phyloP scores from a whole-genome alignment of 2,888 invertebrate species.

The Caenorhabditis angaria region DNA sequence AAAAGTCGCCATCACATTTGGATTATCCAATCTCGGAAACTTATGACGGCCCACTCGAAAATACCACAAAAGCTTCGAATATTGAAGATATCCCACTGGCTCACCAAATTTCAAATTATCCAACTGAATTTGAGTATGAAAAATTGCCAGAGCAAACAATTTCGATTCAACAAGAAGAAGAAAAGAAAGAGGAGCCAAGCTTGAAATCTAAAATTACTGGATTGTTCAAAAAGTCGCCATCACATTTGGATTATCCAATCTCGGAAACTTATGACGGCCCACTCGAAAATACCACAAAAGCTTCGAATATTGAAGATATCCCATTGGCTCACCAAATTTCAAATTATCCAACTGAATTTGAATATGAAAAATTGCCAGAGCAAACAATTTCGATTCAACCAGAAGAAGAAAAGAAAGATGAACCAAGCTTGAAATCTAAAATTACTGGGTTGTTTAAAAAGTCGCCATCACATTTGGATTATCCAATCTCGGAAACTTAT shows the following conservation, averaged over 20 bases:
- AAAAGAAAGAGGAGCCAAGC: conserved; percentile 44
- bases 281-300: conserved; percentile 28
- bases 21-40: conserved; percentile 42
- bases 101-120: conserved; percentile 13
- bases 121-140: conserved; percentile 22
- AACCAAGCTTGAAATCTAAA: conserved; percentile 21
- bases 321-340: conserved; percentile 50
- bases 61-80: conserved; percentile 25
- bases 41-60: conserved; percentile 32
- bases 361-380: conserved; percentile 40
- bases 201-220: conserved; percentile 49
- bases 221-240: conserved; percentile 39
- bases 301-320: conserved; percentile 39
- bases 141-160: conserved; percentile 16
- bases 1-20: conserved; percentile 40
- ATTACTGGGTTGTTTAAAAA: conserved; percentile 35
- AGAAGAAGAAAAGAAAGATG: conserved; percentile 31
- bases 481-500: conserved; percentile 18
- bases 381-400: conserved; percentile 17
- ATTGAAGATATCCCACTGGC: conserved; percentile 41
- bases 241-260: conserved; percentile 48
- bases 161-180: conserved; percentile 16
- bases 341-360: conserved; percentile 47
- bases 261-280: conserved; percentile 49
- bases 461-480: conserved; percentile 17